These are phyloP conservation scores for Harmothoe impar DNA, from an alignment of 2,888 invertebrate species.

Conservation along the genomic window DNA sequence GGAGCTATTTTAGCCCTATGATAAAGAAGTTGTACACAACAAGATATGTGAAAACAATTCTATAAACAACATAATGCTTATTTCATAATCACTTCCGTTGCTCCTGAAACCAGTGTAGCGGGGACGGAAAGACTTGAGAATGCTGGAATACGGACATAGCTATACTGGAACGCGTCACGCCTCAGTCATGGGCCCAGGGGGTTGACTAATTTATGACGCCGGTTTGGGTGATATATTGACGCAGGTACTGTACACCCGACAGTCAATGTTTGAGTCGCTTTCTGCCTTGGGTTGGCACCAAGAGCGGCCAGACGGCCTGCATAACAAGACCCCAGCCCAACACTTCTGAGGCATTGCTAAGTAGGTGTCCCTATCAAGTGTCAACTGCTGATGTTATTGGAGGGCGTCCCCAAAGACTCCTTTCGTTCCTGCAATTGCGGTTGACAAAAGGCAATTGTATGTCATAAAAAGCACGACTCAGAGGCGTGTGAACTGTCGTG, in stretches of 20 bases:
- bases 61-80: too few species aligned
- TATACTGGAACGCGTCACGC: not conserved
- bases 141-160: not conserved
- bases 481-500: too few species aligned
- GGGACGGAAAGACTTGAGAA: too few species aligned
- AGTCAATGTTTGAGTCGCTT: constrained; percentile 18
- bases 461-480: too few species aligned
- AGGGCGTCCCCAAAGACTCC: too few species aligned
- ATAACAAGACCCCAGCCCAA: not conserved
- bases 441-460: too few species aligned
- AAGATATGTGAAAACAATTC: too few species aligned
- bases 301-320: not conserved
- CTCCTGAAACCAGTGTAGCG: too few species aligned
- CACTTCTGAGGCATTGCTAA: constrained; percentile 4
- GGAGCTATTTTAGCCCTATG: too few species aligned
- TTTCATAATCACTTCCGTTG: too few species aligned
- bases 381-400: not conserved
- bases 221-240: constrained; percentile 30
- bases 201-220: constrained; percentile 8
- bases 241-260: not conserved
- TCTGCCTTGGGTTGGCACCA: not conserved
- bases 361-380: not conserved
- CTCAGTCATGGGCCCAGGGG: not conserved
- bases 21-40: too few species aligned
- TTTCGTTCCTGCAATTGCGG: too few species aligned